Evolutionary conservation across 92 coral and sea anemone genomes (phyloP).

Genomic region (Actinernus sp.): DNA sequence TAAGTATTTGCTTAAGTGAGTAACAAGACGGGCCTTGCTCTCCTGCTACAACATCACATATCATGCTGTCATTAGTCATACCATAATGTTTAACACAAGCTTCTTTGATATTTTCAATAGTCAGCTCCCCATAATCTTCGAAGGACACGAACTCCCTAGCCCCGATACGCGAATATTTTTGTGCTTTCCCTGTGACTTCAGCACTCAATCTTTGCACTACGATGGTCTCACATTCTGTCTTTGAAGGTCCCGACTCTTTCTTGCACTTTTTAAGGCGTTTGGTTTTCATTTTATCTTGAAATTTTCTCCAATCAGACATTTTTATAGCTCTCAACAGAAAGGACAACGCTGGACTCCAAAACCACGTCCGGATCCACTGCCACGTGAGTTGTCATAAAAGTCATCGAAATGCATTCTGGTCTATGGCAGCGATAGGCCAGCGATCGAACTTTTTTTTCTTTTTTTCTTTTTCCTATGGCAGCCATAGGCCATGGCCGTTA

Average conservation of each 20-base stretch:
- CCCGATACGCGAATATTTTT: conserved; percentile 36
- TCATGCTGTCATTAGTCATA: conserved; percentile 35
- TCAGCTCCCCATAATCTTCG: conserved; percentile 23
- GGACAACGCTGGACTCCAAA: no score
- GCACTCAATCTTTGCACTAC: conserved; percentile 52
- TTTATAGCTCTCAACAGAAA: no score
- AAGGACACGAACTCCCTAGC: conserved; percentile 48
- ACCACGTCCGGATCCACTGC: no score
- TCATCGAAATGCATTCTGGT: no score
- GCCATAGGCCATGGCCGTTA: no score
- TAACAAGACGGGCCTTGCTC: conserved; percentile 73
- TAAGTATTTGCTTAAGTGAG: conserved; percentile 56
- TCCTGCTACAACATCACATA: conserved; percentile 57
- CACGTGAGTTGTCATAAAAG: no score
- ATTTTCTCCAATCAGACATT: conserved; percentile 9
- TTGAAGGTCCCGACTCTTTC: conserved; percentile 11
- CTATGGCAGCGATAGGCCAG: no score
- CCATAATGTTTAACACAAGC: conserved; percentile 47
- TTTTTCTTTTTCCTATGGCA: no score
- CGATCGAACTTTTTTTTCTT: no score
- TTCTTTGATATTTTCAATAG: conserved; percentile 30
- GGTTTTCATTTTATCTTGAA: conserved; percentile 4
- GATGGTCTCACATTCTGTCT: conserved; percentile 30
- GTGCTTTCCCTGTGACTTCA: conserved; percentile 43
- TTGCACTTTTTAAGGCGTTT: conserved; percentile 8